phyloP scores from a whole-genome alignment of 2,113 vertebrate species.

The Zingel zingel region DNA sequence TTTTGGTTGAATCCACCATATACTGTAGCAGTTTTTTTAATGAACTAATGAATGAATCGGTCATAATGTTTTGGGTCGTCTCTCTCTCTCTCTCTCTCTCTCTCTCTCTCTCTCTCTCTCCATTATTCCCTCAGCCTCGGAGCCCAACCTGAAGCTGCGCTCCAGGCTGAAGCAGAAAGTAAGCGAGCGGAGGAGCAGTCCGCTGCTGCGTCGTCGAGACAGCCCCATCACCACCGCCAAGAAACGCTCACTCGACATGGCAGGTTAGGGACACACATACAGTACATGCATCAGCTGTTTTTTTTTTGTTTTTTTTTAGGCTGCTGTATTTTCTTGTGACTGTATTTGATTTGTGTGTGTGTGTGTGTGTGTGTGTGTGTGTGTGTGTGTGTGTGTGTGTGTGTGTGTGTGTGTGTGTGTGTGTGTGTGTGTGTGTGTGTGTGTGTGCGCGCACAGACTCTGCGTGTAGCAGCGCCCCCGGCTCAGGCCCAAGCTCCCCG shows the following conservation, averaged over 20 bases:
- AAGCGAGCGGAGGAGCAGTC: constrained; percentile 94
- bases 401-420: not conserved
- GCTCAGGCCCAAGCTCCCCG: constrained; percentile 96
- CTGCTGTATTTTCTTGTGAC: not conserved
- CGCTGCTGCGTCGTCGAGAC: constrained; percentile 91
- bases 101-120: not conserved
- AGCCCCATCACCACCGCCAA: constrained; percentile 91
- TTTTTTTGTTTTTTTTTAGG: not conserved
- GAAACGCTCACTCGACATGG: constrained; percentile 93
- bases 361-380: not conserved
- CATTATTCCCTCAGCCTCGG: constrained; percentile 85
- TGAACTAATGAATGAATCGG: not conserved
- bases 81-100: not conserved
- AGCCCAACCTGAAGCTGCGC: constrained; percentile 95
- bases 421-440: not conserved
- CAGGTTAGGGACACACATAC: constrained; percentile 79
- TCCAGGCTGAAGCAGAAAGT: constrained; percentile 97
- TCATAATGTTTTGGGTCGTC: not conserved
- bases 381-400: not conserved
- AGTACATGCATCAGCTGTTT: not conserved
- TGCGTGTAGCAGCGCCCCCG: constrained; percentile 94
- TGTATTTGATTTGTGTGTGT: constrained; percentile 3
- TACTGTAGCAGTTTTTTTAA: not conserved
- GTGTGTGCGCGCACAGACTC: constrained; percentile 90
- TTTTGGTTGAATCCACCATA: no score